phyloP scores from a whole-genome alignment of 2,888 invertebrate species.

The Clusia tigrina region DNA sequence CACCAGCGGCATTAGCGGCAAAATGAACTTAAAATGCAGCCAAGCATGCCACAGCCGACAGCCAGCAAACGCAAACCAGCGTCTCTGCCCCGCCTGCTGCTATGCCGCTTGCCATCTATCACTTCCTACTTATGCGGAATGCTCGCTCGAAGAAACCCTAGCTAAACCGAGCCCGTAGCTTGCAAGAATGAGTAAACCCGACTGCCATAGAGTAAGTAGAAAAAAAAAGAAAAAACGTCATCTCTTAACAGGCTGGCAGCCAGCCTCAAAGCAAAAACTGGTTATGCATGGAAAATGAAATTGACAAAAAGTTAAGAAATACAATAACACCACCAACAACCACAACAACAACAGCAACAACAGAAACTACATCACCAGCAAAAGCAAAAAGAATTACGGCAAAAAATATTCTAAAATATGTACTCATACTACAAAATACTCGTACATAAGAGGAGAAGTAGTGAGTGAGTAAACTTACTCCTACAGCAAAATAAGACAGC shows the following conservation, averaged over 20 bases:
- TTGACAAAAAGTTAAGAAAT: constrained; percentile 18
- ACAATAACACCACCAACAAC: constrained; percentile 1
- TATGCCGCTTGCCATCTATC: neutral
- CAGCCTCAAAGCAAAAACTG: constrained; percentile 22
- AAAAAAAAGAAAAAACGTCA: constrained; percentile 16
- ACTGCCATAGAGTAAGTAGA: too few species aligned
- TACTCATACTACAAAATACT: too few species aligned
- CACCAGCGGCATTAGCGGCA: constrained; percentile 25
- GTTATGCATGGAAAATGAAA: constrained; percentile 27
- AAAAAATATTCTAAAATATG: neutral
- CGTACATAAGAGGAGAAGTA: too few species aligned
- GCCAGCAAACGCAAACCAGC: constrained; percentile 29
- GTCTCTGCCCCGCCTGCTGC: too few species aligned
- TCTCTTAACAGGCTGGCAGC: too few species aligned
- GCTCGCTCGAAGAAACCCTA: neutral
- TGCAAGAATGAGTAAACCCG: neutral
- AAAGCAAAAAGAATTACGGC: neutral
- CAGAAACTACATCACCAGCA: neutral
- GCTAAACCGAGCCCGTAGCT: neutral
- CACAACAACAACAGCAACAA: neutral
- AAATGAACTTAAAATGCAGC: constrained; percentile 57
- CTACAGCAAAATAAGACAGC: neutral
- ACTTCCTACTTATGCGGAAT: constrained; percentile 13
- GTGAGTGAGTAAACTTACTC: neutral
- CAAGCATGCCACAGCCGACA: constrained; percentile 53